These are phyloP conservation scores for Tinamus guttatus DNA, from an alignment of 2,113 vertebrate genomes.

Conservation along the genomic window DNA sequence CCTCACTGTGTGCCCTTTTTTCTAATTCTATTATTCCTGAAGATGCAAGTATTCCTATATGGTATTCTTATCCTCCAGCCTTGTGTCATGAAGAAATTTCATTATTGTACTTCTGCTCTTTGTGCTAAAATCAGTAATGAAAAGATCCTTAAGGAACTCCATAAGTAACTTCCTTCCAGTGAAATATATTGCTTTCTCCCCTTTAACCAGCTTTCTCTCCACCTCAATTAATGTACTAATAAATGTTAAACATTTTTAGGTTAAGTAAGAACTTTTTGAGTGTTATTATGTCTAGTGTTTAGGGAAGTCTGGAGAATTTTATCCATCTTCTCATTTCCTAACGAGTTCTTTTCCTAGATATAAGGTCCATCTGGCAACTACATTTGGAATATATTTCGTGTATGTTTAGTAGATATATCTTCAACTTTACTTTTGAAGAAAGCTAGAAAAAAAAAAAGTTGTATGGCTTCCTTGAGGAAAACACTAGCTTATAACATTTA, in stretches of 20 bases:
- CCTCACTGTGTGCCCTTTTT: neutral
- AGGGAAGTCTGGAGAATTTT: neutral
- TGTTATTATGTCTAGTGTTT: neutral
- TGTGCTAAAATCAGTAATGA: neutral
- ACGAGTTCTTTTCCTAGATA: neutral
- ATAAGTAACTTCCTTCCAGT: neutral
- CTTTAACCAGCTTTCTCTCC: neutral
- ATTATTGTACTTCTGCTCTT: neutral
- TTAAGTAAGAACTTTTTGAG: neutral
- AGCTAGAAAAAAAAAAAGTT: neutral
- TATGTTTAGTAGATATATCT: neutral
- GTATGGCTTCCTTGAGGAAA: neutral
- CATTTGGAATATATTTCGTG: neutral
- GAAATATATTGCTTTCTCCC: neutral
- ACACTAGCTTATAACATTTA: slow-evolving; percentile 18
- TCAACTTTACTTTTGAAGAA: neutral
- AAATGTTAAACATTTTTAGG: neutral
- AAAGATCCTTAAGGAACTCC: neutral
- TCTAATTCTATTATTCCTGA: neutral
- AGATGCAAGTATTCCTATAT: accelerated
- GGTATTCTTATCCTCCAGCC: neutral
- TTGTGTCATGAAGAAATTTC: neutral
- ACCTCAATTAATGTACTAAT: neutral
- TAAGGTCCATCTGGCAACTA: neutral
- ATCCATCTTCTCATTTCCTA: neutral